Base-by-base conservation (phyloP, 2,797 vertebrate species). In the Chaetophractus vellerosus region DNA sequence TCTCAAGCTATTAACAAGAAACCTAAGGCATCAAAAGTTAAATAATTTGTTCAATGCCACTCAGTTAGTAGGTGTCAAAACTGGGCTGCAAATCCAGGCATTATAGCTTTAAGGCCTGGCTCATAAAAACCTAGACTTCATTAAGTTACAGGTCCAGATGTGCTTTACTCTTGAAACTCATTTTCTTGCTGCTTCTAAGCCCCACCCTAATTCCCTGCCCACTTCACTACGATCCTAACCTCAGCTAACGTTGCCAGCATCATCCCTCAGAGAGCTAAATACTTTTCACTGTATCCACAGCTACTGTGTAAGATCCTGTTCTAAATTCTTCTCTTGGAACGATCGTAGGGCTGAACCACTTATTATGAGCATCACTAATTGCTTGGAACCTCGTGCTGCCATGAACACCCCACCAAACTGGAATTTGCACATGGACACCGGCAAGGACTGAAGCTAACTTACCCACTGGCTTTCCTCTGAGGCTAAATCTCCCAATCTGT, bases 121-220 rank as follows among this genome's bases (percentile, higher is more conserved):
- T 75, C 28, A 82, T 78, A 74, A 59, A 85, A 85, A 92, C 64
- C 41, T 84, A 75, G 8, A 26, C 31, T 61, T 85, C 24, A 45
- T 69, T 86, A 71, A 86, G 63, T 52, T 76, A 31, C 16, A 69
- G 33, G 23, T 12, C 41, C 48, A 63, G 33, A 59, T 79, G 71
- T 75, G 7, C 9, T 52, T 19, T 41, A 64, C 4, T 64, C 2
- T 10, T 26, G 0, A 91, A n/a, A 19, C 4, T 24, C 19, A 41
- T n/a, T 74, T 74, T 90, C 41, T 52, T n/a, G 23, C 10, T 26
- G 74, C 55, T 76, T 68, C n/a, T 88, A 50, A 61, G 3, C 26
- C 26, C 38, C 36, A 11, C 28, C 41, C 33, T 63, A 61, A 59
- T 23, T 79, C 2, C 63, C 33, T 61, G 26, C 26, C 55, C 21